phyloP scores from a whole-genome alignment of 2,797 vertebrate genomes.

The Pteropus rufus region DNA sequence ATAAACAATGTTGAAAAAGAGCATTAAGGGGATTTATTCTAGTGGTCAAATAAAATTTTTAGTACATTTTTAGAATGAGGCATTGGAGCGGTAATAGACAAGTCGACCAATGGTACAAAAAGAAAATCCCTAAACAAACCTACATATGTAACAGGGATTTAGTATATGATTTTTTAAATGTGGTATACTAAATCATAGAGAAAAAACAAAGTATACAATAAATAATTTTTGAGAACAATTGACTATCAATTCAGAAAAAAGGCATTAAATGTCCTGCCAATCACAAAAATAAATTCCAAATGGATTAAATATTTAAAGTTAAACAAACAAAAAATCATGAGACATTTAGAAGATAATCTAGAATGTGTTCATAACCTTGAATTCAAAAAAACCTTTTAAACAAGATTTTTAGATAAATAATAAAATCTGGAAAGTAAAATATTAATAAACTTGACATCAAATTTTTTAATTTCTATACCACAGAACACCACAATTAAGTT shows the following conservation, averaged over 20 bases:
- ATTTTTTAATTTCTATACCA: background rate
- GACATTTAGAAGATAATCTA: background rate
- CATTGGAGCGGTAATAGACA: background rate
- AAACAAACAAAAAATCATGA: background rate
- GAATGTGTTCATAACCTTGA: background rate
- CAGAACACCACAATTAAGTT: background rate
- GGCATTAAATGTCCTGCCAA: background rate
- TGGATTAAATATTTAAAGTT: background rate
- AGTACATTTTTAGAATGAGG: background rate
- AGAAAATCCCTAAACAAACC: background rate
- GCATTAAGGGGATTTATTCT: background rate
- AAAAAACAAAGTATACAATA: background rate
- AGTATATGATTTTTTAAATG: background rate
- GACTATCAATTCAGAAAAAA: background rate
- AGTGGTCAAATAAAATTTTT: background rate
- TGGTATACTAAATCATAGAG: background rate
- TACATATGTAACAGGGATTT: background rate
- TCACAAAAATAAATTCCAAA: background rate
- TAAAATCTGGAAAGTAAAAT: background rate
- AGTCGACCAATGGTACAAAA: background rate
- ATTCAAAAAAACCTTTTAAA: background rate
- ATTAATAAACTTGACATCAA: background rate
- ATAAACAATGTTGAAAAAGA: background rate
- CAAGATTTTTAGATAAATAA: background rate
- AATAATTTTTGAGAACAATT: background rate